Evolutionary conservation across 1,140 invertebrate genomes (phyloP), one percentile per base, ranked within the genome.

Genomic region (Wasmannia auropunctata): DNA sequence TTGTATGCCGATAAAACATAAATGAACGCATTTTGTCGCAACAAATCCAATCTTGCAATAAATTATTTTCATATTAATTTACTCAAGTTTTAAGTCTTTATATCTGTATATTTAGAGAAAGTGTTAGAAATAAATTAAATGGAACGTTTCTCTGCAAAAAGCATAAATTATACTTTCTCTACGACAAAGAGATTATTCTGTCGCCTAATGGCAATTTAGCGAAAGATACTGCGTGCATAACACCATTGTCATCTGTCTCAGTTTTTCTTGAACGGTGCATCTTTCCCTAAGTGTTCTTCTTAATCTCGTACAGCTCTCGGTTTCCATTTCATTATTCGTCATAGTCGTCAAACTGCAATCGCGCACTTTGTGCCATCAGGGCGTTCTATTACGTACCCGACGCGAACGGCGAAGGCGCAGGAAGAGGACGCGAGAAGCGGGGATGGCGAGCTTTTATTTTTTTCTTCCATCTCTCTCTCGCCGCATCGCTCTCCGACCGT

Each of bases 401-500:
- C 65, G 63, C 19, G 14, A 28, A 46, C n/a, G n/a, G 60, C 69
- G 19, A 81, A 37, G 40, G 34, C 51, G 19, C 25, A 54, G 62
- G 31, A 63, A 28, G 10, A 62, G 49, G 56, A 67, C 69, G 28
- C 19, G 87, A 46, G 43, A 56, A 28, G 51, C 67, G 87, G 70
- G 72, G 77, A 77, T 81, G 58, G 70, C 60, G n/a, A 56, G 54
- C 67, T 81, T 54, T 74, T 69, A 58, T 74, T 60, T 86, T 76
- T 60, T 87, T 37, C 46, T 6, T n/a, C n/a, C n/a, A n/a, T n/a
- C n/a, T n/a, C n/a, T n/a, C n/a, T 67, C 43, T 43, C 76, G 34
- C 14, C 46, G 76, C 58, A 80, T 84, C 54, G 87, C 43, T 80
- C 63, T 60, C 77, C 49, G 87, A 51, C 75, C 87, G 85, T 90